Percentiles rank a stretch among this genome's conserved stretches.
Conservation (phyloP, 1,140 invertebrate genomes). For the Conus betulinus region DNA sequence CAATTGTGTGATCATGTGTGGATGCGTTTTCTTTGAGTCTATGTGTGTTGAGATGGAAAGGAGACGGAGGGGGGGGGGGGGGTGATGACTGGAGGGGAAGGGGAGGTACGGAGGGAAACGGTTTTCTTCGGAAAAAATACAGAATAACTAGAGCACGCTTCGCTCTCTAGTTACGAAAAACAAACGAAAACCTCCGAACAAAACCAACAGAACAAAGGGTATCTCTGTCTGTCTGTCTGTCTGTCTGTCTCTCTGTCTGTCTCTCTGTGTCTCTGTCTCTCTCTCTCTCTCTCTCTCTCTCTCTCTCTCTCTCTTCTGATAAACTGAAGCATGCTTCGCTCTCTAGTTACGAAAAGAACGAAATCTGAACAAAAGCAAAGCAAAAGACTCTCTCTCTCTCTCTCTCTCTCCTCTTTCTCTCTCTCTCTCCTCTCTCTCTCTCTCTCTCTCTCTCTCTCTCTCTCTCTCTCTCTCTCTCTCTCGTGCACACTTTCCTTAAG, state of each 20-base stretch:
- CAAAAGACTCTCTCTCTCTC: background rate
- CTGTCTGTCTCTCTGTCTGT: background rate
- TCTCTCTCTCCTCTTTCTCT: no score
- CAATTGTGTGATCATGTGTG: no score
- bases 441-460: no score
- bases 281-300: background rate
- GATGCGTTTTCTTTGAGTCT: no score
- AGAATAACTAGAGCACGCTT: background rate
- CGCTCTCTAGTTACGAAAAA: background rate
- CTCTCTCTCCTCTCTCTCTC: no score
- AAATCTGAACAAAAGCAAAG: background rate
- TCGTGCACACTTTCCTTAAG: no score
- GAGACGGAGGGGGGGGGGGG: background rate
- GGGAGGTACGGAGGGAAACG: background rate
- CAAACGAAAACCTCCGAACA: background rate
- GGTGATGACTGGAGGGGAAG: background rate
- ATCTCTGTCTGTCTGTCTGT: background rate
- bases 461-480: no score
- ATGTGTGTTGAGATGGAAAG: background rate
- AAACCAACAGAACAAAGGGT: background rate
- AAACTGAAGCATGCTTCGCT: slow-evolving; percentile 1
- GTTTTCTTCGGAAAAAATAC: no score
- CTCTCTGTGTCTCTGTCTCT: background rate
- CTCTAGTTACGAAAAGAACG: background rate
- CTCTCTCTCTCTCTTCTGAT: background rate